Evolutionary conservation across 2,797 vertebrate genomes (phyloP).

Genomic region (Gymnopithys bicolor): DNA sequence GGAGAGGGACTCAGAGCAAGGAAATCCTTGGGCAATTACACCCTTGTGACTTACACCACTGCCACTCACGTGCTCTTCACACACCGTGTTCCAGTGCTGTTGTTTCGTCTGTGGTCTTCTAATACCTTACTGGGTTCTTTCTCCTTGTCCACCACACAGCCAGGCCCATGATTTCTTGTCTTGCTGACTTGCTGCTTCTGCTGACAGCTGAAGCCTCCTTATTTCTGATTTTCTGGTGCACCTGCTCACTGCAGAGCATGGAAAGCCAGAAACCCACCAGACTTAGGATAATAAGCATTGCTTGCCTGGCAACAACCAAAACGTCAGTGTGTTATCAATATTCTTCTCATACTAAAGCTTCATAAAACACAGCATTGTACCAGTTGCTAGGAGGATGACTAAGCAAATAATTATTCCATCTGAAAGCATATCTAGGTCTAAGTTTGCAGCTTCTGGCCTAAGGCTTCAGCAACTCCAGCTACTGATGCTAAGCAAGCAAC

Average conservation of each 20-base stretch:
- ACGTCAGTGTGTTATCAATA: neutral
- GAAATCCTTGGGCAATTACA: neutral
- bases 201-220: neutral
- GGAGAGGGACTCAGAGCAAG: neutral
- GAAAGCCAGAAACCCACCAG: neutral
- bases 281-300: neutral
- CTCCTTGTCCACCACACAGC: too few relatives aligned
- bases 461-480: neutral
- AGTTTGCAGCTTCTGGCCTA: neutral
- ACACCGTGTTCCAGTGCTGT: neutral
- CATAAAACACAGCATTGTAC: neutral
- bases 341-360: neutral
- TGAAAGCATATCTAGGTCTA: neutral
- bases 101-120: neutral
- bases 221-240: neutral
- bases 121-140: neutral
- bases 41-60: fast-evolving
- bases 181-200: neutral
- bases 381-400: neutral
- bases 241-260: neutral
- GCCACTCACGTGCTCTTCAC: neutral
- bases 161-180: neutral
- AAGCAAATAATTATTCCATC: neutral
- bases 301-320: neutral
- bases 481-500: neutral